Conservation (phyloP, 2,888 invertebrate genomes). For the Sesia bembeciformis region DNA sequence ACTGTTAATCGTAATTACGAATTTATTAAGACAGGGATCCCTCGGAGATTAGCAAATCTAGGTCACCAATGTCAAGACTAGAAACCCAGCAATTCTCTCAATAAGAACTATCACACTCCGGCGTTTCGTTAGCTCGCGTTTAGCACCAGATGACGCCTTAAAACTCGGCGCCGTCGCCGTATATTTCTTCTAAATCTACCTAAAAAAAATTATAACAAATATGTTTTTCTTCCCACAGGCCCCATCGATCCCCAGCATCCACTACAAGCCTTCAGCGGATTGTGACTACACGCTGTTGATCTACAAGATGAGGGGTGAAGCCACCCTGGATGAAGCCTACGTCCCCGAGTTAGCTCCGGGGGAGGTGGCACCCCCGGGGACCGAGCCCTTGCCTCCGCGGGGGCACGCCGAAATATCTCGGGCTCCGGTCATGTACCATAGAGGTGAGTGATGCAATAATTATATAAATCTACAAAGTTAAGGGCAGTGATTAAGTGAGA, state of each 20-base stretch:
- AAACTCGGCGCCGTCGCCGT: no score
- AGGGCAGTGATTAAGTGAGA: not conserved
- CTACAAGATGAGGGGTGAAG: conserved; percentile 84
- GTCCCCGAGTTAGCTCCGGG: conserved; percentile 32
- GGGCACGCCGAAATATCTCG: conserved; percentile 19
- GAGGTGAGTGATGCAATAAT: conserved; percentile 1
- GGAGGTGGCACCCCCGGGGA: conserved; percentile 56
- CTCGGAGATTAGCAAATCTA: no score
- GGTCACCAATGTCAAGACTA: no score
- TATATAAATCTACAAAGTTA: not conserved
- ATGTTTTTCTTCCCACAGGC: conserved; percentile 33
- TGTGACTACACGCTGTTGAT: conserved; percentile 92
- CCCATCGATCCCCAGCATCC: conserved; percentile 76
- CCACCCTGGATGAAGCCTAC: conserved; percentile 24
- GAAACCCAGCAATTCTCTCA: no score
- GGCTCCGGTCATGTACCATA: conserved; percentile 50
- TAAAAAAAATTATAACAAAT: no score
- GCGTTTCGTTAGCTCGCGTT: no score
- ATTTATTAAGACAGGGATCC: no score
- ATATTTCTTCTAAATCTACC: no score
- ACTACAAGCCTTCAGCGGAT: conserved; percentile 88
- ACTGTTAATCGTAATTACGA: no score
- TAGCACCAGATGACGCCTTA: no score
- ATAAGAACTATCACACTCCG: no score
- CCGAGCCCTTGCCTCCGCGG: conserved; percentile 40